A percentile compares a stretch with the other conserved stretches of the same genome.
Evolutionary conservation across 2,888 invertebrate genomes (phyloP).

Genomic region (Leptothorax acervorum): DNA sequence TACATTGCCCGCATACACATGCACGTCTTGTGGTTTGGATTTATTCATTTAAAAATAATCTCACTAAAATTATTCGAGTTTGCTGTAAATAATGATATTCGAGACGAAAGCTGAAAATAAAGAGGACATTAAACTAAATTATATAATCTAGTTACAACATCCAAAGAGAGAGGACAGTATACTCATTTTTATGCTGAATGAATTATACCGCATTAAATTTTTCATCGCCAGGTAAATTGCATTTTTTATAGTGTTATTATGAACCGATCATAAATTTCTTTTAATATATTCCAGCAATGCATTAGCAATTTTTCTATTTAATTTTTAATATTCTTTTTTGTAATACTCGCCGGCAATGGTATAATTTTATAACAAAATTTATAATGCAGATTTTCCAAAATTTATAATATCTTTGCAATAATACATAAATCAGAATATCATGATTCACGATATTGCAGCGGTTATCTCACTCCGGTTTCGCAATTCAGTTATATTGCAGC

Average conservation of each 20-base stretch:
- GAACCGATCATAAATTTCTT: conserved; percentile 1
- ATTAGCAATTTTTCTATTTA: neutral
- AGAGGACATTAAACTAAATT: neutral
- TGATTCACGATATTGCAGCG: neutral
- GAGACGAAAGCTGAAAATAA: neutral
- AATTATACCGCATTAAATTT: neutral
- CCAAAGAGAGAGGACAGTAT: neutral
- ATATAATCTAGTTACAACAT: neutral
- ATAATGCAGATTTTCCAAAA: neutral
- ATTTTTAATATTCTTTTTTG: neutral
- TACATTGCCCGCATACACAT: neutral
- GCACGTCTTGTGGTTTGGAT: neutral
- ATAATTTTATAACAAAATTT: neutral
- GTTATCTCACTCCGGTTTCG: neutral
- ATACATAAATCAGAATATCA: neutral
- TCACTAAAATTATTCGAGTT: neutral
- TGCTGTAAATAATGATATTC: neutral
- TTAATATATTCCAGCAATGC: neutral
- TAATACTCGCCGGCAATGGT: neutral
- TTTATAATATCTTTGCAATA: neutral
- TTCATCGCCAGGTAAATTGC: neutral
- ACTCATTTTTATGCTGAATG: neutral
- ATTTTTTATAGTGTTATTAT: neutral
- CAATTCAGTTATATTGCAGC: neutral
- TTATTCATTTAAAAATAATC: neutral